Conservation (phyloP, 2,888 invertebrate species). For the Coenonympha arcania region DNA sequence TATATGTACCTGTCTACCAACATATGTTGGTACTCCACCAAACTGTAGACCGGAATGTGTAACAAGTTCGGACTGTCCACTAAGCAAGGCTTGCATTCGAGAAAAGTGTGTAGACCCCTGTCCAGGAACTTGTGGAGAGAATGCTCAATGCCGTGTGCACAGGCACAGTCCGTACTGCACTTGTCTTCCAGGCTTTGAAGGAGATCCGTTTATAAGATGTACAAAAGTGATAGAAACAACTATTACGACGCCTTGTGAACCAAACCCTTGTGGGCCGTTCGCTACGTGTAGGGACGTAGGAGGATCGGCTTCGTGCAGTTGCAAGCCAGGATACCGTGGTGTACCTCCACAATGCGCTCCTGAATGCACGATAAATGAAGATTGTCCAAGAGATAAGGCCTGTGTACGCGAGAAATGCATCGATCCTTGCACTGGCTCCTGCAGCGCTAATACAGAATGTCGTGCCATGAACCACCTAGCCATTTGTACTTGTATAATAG, state of each 20-base stretch:
- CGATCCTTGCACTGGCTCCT: conserved; percentile 81
- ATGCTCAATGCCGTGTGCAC: conserved; percentile 80
- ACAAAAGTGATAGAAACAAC: conserved; percentile 71
- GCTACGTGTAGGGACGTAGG: conserved; percentile 74
- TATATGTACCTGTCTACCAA: conserved; percentile 79
- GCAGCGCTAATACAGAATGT: conserved; percentile 81
- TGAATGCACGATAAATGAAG: conserved; percentile 83
- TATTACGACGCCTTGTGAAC: conserved; percentile 69
- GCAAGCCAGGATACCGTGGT: conserved; percentile 78
- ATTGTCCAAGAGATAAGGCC: conserved; percentile 81
- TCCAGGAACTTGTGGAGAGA: conserved; percentile 79
- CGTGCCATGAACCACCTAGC: conserved; percentile 83
- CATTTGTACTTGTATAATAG: conserved; percentile 79
- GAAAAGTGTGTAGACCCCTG: conserved; percentile 89
- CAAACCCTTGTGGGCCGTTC: conserved; percentile 81
- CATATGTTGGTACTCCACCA: conserved; percentile 82
- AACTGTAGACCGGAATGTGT: conserved; percentile 86
- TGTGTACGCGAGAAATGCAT: conserved; percentile 83
- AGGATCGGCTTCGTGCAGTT: conserved; percentile 75
- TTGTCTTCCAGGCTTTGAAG: conserved; percentile 80
- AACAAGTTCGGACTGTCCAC: conserved; percentile 84
- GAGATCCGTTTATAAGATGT: conserved; percentile 80
- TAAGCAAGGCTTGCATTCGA: conserved; percentile 82
- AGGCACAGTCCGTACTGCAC: conserved; percentile 82
- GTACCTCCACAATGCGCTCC: conserved; percentile 82